These are phyloP conservation scores for Teleiodes luculella DNA, from an alignment of 2,888 invertebrate species.

Conservation along the genomic window DNA sequence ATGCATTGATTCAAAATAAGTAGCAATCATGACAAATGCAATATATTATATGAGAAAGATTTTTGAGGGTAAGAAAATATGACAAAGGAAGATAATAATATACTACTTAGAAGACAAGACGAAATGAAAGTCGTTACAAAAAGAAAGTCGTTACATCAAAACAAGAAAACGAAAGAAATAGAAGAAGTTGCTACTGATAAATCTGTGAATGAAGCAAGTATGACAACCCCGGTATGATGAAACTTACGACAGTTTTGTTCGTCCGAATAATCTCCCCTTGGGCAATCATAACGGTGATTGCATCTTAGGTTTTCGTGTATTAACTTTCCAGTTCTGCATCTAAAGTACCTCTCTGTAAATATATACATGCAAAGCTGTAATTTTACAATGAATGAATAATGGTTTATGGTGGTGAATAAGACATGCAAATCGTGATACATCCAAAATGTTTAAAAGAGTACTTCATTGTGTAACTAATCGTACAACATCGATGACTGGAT, in stretches of 20 bases:
- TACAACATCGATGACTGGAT: too few species aligned
- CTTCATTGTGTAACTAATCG: neutral
- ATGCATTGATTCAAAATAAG: too few species aligned
- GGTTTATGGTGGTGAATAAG: neutral
- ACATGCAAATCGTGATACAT: neutral
- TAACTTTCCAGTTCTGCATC: constrained; percentile 82
- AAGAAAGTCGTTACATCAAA: neutral
- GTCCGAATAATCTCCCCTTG: constrained; percentile 82
- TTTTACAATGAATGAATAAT: constrained; percentile 15
- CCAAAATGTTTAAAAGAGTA: neutral
- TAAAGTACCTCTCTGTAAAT: constrained; percentile 75
- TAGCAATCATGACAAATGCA: too few species aligned
- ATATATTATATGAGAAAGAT: too few species aligned
- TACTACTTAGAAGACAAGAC: neutral
- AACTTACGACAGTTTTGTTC: constrained; percentile 88
- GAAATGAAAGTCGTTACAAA: neutral
- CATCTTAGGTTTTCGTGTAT: constrained; percentile 78
- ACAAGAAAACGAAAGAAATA: constrained; percentile 14
- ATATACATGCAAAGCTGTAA: constrained; percentile 51
- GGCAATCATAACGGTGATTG: constrained; percentile 83
- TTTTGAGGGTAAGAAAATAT: too few species aligned
- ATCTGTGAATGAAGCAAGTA: constrained; percentile 21
- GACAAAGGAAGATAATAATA: neutral
- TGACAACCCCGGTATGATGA: constrained; percentile 19
- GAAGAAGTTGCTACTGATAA: constrained; percentile 19